These are phyloP conservation scores for Urophycis tenuis DNA, from an alignment of 2,797 vertebrate species.

Conservation along the genomic window DNA sequence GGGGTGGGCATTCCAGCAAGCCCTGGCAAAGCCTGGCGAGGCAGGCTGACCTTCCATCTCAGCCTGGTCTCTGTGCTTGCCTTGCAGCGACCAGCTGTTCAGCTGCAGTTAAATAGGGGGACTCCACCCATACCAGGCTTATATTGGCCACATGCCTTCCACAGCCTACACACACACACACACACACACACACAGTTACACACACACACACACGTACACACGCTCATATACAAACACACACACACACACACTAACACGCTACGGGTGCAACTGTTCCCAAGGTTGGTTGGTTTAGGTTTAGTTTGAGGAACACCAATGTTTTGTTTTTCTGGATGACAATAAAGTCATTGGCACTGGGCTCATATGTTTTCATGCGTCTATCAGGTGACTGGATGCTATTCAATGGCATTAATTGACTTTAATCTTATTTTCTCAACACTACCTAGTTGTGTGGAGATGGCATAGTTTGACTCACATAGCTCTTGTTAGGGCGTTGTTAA, in stretches of 20 bases:
- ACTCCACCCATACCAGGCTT: slow-evolving; percentile 60
- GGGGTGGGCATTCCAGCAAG: slow-evolving; percentile 34
- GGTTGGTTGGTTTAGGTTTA: background rate
- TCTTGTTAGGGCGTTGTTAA: too few species aligned
- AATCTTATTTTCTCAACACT: background rate
- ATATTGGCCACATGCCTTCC: slow-evolving; percentile 57
- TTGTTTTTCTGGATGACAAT: background rate
- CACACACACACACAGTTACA: slow-evolving; percentile 16
- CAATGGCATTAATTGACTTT: too few species aligned
- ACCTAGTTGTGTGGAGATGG: too few species aligned
- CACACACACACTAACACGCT: slow-evolving; percentile 17
- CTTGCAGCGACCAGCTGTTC: slow-evolving; percentile 61
- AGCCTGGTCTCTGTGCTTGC: slow-evolving; percentile 31
- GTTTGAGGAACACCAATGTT: background rate
- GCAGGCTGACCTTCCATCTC: slow-evolving; percentile 47
- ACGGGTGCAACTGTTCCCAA: background rate
- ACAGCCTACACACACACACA: slow-evolving; percentile 10
- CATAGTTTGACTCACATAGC: too few species aligned
- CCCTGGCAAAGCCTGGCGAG: slow-evolving; percentile 45
- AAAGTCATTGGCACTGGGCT: background rate
- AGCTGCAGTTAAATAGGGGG: slow-evolving; percentile 59
- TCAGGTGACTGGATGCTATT: too few species aligned
- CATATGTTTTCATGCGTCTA: background rate
- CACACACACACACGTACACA: slow-evolving; percentile 9
- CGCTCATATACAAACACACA: slow-evolving; percentile 1